These are phyloP conservation scores for Esox niger DNA, from an alignment of 2,113 vertebrate genomes.

Conservation along the genomic window DNA sequence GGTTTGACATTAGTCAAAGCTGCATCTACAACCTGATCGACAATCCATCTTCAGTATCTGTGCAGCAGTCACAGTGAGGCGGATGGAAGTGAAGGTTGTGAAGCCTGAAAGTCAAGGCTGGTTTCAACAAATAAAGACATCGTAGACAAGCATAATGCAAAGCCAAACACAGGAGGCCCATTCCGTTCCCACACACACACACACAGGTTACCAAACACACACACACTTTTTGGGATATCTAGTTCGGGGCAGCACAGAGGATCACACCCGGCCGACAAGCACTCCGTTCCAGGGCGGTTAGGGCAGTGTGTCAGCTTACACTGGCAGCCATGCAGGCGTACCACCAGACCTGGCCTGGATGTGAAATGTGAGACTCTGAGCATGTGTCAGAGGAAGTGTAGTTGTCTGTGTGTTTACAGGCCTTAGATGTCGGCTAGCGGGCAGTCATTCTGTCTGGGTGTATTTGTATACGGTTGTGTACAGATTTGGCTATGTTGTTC, in stretches of 20 bases:
- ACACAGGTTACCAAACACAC: neutral
- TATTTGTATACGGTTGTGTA: too few relatives aligned
- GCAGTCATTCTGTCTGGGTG: too few relatives aligned
- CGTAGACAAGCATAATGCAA: too few relatives aligned
- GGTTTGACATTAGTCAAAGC: neutral
- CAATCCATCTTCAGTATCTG: too few relatives aligned
- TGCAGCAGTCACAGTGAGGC: too few relatives aligned
- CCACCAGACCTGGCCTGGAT: neutral
- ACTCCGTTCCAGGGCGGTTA: too few relatives aligned
- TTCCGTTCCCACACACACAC: conserved; percentile 14
- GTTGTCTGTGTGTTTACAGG: conserved; percentile 31
- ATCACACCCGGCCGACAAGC: conserved; percentile 28
- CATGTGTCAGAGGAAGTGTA: conserved; percentile 26
- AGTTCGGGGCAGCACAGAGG: conserved; percentile 17
- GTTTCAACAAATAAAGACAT: too few relatives aligned
- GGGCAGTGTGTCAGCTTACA: conserved; percentile 11
- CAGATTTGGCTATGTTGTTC: too few relatives aligned
- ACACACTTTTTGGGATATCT: neutral
- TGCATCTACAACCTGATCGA: neutral
- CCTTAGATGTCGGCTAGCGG: conserved; percentile 66
- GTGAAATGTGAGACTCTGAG: neutral
- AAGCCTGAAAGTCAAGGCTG: too few relatives aligned
- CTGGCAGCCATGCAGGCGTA: neutral
- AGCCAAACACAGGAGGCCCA: too few relatives aligned
- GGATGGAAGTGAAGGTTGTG: too few relatives aligned